A percentile compares a stretch with the other conserved stretches of the same genome.
Conservation (phyloP, 1,140 invertebrate genomes). For the Polyergus mexicanus region DNA sequence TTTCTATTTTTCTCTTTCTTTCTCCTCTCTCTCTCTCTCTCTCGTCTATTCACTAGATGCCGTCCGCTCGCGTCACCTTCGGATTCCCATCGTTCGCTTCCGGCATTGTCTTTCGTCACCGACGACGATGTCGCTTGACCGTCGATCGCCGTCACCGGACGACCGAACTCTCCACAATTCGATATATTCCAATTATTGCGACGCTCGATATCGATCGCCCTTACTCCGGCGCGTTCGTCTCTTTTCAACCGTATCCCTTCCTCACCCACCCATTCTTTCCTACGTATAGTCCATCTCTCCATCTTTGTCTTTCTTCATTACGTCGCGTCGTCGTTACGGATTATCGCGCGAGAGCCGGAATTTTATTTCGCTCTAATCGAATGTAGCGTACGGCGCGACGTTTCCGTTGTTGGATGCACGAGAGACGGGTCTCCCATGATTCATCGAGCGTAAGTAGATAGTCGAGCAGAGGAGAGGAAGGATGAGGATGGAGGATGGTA, state of each 20-base stretch:
- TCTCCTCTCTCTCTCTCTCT: background rate
- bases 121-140: conserved; percentile 13
- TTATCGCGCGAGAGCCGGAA: conserved; percentile 69
- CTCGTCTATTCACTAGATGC: background rate
- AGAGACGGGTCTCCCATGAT: conserved; percentile 41
- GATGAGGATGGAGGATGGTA: background rate
- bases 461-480: background rate
- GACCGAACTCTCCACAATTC: conserved; percentile 43
- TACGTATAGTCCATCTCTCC: background rate
- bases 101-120: conserved; percentile 29
- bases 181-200: conserved; percentile 65
- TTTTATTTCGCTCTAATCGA: conserved; percentile 84
- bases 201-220: conserved; percentile 43
- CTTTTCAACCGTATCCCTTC: background rate
- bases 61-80: conserved; percentile 40
- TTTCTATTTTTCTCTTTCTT: background rate
- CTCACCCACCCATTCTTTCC: background rate
- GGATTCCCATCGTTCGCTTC: conserved; percentile 7
- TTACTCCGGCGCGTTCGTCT: background rate
- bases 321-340: conserved; percentile 23
- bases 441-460: conserved; percentile 53
- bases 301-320: conserved; percentile 7
- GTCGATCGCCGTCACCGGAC: conserved; percentile 5
- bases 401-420: conserved; percentile 51
- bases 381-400: conserved; percentile 64